Evolutionary conservation across 1,140 invertebrate species (phyloP).

Genomic region (Ceratina calcarata): DNA sequence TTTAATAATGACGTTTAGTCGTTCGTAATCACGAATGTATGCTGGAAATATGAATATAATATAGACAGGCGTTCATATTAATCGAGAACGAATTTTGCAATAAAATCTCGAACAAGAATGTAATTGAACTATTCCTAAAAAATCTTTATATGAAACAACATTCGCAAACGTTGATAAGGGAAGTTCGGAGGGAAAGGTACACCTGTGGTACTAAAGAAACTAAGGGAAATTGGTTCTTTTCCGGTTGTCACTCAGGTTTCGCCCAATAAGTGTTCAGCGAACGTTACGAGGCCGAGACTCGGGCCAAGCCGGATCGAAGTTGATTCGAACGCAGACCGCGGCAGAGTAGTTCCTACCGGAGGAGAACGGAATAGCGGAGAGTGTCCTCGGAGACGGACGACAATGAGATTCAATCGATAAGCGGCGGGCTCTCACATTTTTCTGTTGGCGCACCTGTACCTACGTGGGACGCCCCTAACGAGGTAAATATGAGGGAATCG

Average conservation of each 20-base stretch:
- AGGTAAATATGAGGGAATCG: slow-evolving; percentile 64
- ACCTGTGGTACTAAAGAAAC: neutral
- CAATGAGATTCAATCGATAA: slow-evolving; percentile 52
- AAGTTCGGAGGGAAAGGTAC: neutral
- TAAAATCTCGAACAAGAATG: too few relatives aligned
- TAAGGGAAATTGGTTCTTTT: neutral
- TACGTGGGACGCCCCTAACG: slow-evolving; percentile 59
- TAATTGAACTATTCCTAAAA: neutral
- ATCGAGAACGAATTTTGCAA: too few relatives aligned
- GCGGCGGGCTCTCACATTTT: slow-evolving; percentile 10
- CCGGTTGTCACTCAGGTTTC: neutral
- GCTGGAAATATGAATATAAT: too few relatives aligned
- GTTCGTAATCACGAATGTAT: too few relatives aligned
- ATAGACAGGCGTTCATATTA: too few relatives aligned
- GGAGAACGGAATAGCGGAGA: too few relatives aligned
- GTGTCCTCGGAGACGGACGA: slow-evolving; percentile 9
- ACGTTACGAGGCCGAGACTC: slow-evolving; percentile 1
- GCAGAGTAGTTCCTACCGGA: neutral
- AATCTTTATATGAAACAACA: neutral
- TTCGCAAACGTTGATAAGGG: too few relatives aligned
- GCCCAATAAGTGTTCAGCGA: slow-evolving; percentile 14
- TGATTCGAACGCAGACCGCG: neutral
- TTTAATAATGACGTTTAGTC: too few relatives aligned
- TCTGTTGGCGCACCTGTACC: slow-evolving; percentile 44
- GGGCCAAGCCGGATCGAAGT: slow-evolving; percentile 16